Percentiles rank a stretch among this genome's conserved stretches.
These are phyloP conservation scores for Volucella inanis DNA, from an alignment of 2,888 invertebrate genomes.

Conservation along the genomic window DNA sequence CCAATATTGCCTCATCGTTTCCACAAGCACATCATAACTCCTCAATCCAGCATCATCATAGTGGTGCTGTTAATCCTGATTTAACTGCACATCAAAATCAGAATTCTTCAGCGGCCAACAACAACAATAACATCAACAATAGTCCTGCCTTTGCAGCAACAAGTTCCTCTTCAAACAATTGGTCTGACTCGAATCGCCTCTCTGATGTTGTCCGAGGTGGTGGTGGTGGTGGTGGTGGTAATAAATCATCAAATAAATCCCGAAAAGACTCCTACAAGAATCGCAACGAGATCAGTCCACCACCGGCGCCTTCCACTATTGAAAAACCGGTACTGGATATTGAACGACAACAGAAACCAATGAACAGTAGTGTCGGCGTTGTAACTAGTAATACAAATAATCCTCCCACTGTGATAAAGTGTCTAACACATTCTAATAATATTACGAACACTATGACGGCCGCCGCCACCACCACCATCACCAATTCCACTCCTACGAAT, in stretches of 20 bases:
- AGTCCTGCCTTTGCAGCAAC: slow-evolving; percentile 70
- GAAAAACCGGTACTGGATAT: slow-evolving; percentile 57
- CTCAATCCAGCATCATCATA: slow-evolving; percentile 72
- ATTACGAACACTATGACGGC: slow-evolving; percentile 66
- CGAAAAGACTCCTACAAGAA: slow-evolving; percentile 80
- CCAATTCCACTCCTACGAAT: slow-evolving; percentile 59
- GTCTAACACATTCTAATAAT: slow-evolving; percentile 82
- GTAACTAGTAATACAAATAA: slow-evolving; percentile 80
- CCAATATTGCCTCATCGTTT: slow-evolving; percentile 53
- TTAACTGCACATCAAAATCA: slow-evolving; percentile 46
- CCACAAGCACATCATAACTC: slow-evolving; percentile 74
- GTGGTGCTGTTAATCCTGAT: slow-evolving; percentile 30
- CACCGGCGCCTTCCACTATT: slow-evolving; percentile 73
- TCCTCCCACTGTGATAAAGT: slow-evolving; percentile 83
- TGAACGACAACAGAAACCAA: slow-evolving; percentile 42
- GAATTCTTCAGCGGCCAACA: slow-evolving; percentile 74
- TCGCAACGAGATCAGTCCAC: slow-evolving; percentile 77
- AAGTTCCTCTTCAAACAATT: slow-evolving; percentile 81
- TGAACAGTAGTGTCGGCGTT: slow-evolving; percentile 61
- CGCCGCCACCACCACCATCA: slow-evolving; percentile 68
- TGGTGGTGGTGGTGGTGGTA: slow-evolving; percentile 84
- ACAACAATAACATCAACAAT: slow-evolving; percentile 73
- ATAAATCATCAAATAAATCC: slow-evolving; percentile 77
- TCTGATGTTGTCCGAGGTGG: slow-evolving; percentile 92
- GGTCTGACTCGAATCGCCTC: slow-evolving; percentile 86